Percentiles rank a stretch among this genome's conserved stretches.
phyloP scores from a whole-genome alignment of 2,113 vertebrate genomes.

The Leucosticte australis region DNA sequence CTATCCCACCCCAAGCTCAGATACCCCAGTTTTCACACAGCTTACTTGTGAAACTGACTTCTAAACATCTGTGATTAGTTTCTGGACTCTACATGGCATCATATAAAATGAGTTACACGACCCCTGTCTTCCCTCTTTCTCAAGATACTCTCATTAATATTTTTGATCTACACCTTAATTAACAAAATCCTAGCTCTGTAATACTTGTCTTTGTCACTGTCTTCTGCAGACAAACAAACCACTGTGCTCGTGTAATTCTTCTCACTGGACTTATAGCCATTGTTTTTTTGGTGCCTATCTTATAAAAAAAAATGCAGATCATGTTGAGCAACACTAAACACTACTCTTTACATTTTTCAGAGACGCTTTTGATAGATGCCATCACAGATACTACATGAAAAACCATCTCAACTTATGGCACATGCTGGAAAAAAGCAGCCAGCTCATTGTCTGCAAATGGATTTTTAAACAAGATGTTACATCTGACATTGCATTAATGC shows the following conservation, averaged over 20 bases:
- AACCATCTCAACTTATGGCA: background rate
- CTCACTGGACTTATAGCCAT: accelerated
- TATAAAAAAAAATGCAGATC: background rate
- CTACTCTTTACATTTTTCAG: background rate
- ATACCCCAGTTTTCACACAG: background rate
- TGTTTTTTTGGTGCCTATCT: background rate
- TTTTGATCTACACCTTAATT: background rate
- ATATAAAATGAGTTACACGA: background rate
- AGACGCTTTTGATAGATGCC: background rate
- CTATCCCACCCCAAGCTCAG: background rate
- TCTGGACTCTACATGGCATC: background rate
- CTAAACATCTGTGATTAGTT: background rate
- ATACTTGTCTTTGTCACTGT: background rate
- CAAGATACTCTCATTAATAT: background rate
- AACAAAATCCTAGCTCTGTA: background rate
- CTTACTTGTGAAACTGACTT: background rate
- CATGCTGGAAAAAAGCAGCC: background rate
- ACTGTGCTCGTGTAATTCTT: background rate
- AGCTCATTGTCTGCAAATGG: background rate
- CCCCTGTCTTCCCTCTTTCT: background rate
- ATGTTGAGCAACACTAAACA: background rate
- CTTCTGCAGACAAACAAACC: background rate
- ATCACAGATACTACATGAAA: background rate
- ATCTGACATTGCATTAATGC: background rate
- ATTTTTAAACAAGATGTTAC: conserved; percentile 5